A percentile compares a stretch with the other conserved stretches of the same genome.
These are phyloP conservation scores for Camponotus pennsylvanicus DNA, from an alignment of 1,140 invertebrate species.

Conservation along the genomic window DNA sequence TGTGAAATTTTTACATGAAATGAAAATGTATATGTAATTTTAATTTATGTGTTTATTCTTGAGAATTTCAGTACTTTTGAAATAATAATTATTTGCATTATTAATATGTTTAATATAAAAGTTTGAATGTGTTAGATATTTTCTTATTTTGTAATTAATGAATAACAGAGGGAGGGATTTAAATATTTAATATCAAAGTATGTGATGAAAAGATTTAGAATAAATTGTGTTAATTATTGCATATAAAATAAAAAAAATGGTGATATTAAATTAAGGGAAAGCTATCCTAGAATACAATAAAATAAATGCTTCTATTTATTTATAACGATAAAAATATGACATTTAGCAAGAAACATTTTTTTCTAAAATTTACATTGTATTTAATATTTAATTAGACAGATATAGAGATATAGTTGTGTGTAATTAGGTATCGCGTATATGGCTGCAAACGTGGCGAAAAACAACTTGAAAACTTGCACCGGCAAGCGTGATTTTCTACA, in stretches of 20 bases:
- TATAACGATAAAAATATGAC: background rate
- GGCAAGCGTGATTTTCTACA: background rate
- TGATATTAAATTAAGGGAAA: too few relatives aligned
- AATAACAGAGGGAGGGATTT: background rate
- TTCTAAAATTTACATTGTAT: background rate
- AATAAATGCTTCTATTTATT: background rate
- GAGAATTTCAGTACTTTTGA: background rate
- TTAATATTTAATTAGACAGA: background rate
- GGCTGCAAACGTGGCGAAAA: background rate
- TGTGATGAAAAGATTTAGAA: too few relatives aligned
- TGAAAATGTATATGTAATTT: background rate
- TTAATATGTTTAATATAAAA: background rate
- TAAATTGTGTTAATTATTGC: too few relatives aligned
- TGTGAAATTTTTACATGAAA: background rate
- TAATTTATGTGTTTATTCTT: constrained; percentile 4
- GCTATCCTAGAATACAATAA: too few relatives aligned
- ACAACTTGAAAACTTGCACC: background rate
- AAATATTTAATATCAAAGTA: too few relatives aligned
- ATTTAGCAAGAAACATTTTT: background rate
- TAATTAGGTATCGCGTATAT: background rate
- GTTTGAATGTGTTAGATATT: background rate
- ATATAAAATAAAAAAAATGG: too few relatives aligned
- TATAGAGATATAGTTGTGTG: background rate
- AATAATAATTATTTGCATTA: background rate
- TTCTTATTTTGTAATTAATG: background rate